Base-by-base conservation (phyloP, 1,140 invertebrate species). In the Brevipalpus yothersi region DNA sequence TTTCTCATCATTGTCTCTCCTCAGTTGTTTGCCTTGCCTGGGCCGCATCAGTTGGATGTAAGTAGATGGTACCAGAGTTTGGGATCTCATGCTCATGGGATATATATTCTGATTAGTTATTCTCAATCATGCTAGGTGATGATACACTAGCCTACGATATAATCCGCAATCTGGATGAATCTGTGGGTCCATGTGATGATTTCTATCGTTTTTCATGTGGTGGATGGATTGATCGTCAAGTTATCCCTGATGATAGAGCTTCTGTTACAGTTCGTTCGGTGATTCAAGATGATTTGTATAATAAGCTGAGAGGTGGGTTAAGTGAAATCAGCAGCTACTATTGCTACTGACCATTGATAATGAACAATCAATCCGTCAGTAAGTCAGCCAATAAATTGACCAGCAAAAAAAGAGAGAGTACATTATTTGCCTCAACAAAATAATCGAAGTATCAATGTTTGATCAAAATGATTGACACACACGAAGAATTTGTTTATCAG, bases 191-290 rank as follows among this genome's bases (percentile, higher is more conserved):
- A 10, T 91, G 87, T 70, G 76, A 78, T 13, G 82, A 91, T 69
- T 91, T 91, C 71, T 67, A 65, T 17, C 68, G 79, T 63, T 89
- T 85, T 64, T 77, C 84, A 0, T 88, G 84, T 65, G 83, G 85
- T 7, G 76, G 75, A 4, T 87, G 83, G 70, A 68, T 83, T 7
- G 77, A 68, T 17, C 64, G 62, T 47, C 67, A 68, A 43, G 43
- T 77, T n/a, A 84, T 87, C 45, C 82, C 83, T 0, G 83, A 86
- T 61, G 83, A 87, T 66, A 83, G 82, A 69, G 79, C 81, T 0
- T 79, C 80, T 1, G 77, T 88, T 7, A 85, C 83, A 59, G 80
- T 82, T 0, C 87, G 88, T 70, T 82, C 80, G 31, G 75, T 82
- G 41, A 82, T 89, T 61, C 81, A 79, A 42, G 85, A 89, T 65